Evolutionary conservation across 2,797 vertebrate species (phyloP).

Genomic region (Enteromius radiatus): DNA sequence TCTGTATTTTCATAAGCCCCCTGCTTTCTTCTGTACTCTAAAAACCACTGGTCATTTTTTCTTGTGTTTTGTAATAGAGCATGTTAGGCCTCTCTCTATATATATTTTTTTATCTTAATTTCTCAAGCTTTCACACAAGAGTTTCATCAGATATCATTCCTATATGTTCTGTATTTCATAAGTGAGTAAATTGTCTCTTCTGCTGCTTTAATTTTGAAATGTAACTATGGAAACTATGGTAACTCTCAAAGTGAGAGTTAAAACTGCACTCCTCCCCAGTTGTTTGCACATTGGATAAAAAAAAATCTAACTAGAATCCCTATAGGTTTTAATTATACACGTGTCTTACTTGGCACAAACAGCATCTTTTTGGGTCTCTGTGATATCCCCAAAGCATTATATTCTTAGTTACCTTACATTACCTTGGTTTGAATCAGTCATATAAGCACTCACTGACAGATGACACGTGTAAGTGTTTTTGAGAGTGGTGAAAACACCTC

Average conservation of each 20-base stretch:
- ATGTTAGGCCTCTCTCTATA: neutral
- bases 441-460: conserved; percentile 10
- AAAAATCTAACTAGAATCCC: neutral
- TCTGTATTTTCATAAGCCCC: neutral
- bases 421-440: neutral
- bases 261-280: conserved; percentile 12
- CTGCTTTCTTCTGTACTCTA: neutral
- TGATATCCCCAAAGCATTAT: neutral
- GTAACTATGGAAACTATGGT: conserved; percentile 36
- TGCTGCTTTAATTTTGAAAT: conserved; percentile 29
- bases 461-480: neutral
- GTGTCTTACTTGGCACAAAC: conserved; percentile 1
- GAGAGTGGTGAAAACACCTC: neutral
- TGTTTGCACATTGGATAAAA: conserved; percentile 17
- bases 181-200: neutral
- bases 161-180: neutral
- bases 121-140: neutral
- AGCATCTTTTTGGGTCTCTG: neutral
- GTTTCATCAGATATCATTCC: neutral
- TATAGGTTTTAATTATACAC: conserved; percentile 19
- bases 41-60: neutral
- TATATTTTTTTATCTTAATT: neutral
- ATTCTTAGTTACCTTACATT: neutral
- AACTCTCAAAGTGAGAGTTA: conserved; percentile 2
- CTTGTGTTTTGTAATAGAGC: neutral